A percentile compares a stretch with the other conserved stretches of the same genome.
Conservation (phyloP, 64 coral and sea anemone genomes). For the Acropora yongei region DNA sequence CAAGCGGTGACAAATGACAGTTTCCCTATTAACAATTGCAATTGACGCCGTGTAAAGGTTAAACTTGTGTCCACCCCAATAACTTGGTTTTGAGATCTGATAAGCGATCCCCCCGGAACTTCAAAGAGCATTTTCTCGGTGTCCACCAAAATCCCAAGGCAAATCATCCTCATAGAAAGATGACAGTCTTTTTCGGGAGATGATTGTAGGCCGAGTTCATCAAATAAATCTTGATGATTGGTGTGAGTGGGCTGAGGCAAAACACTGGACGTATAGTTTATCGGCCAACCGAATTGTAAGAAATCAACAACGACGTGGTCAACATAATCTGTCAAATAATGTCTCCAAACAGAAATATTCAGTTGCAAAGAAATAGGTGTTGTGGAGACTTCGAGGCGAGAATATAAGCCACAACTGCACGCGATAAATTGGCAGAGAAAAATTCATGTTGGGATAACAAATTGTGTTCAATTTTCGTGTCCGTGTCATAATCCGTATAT, state of each 20-base stretch:
- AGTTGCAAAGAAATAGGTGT: conserved; percentile 9
- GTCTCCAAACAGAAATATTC: conserved; percentile 23
- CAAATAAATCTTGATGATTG: conserved; percentile 8
- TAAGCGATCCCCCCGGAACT: background rate
- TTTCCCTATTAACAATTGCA: conserved; percentile 31
- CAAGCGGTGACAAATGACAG: conserved; percentile 8
- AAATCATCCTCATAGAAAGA: conserved; percentile 21
- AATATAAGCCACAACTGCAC: conserved; percentile 9
- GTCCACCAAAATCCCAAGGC: conserved; percentile 4
- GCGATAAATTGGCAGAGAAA: background rate
- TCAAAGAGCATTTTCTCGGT: background rate
- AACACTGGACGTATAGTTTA: conserved; percentile 4
- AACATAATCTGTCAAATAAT: conserved; percentile 24
- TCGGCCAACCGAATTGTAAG: conserved; percentile 33
- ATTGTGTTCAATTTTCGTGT: background rate
- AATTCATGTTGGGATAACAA: background rate
- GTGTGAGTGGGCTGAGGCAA: background rate
- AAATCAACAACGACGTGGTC: conserved; percentile 37
- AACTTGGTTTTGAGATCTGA: background rate
- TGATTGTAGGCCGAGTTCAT: conserved; percentile 21
- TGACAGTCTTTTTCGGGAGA: conserved; percentile 25
- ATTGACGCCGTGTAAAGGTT: background rate
- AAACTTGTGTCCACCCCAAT: conserved; percentile 4
- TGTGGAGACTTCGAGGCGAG: background rate
- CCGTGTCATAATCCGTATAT: background rate